Evolutionary conservation across 2,888 invertebrate species (phyloP).

Genomic region (Alentia gelatinosa): DNA sequence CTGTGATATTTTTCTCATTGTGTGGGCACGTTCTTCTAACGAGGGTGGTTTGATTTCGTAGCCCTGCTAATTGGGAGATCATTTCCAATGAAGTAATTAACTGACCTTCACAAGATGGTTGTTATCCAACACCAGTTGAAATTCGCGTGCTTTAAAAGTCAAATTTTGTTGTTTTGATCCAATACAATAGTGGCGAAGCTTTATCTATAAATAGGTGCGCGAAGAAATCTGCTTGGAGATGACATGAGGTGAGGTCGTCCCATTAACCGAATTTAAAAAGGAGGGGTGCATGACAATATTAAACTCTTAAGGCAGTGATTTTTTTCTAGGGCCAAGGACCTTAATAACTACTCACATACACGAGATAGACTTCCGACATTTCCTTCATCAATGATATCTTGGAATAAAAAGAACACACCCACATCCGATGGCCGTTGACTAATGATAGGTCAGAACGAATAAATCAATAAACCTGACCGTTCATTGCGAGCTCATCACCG

Average conservation of each 20-base stretch:
- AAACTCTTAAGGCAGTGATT: not conserved
- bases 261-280: not conserved
- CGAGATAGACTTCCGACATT: not conserved
- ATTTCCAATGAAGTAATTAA: conserved; percentile 5
- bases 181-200: not conserved
- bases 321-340: not conserved
- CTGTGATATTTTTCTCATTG: not conserved
- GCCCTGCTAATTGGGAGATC: conserved; percentile 4
- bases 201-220: not conserved
- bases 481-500: too few relatives aligned
- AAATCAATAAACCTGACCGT: not conserved
- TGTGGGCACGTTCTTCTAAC: conserved; percentile 13
- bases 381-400: not conserved
- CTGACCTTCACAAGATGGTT: not conserved
- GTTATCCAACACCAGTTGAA: not conserved
- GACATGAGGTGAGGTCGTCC: not conserved
- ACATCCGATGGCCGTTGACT: not conserved
- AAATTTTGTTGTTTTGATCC: conserved; percentile 35
- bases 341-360: not conserved
- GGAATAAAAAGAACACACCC: too few relatives aligned
- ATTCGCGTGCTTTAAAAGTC: not conserved
- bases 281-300: not conserved
- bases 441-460: not conserved
- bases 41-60: not conserved
- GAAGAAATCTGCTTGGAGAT: not conserved